phyloP scores from a whole-genome alignment of 92 coral and sea anemone genomes.

The Bergia puertoricense region DNA sequence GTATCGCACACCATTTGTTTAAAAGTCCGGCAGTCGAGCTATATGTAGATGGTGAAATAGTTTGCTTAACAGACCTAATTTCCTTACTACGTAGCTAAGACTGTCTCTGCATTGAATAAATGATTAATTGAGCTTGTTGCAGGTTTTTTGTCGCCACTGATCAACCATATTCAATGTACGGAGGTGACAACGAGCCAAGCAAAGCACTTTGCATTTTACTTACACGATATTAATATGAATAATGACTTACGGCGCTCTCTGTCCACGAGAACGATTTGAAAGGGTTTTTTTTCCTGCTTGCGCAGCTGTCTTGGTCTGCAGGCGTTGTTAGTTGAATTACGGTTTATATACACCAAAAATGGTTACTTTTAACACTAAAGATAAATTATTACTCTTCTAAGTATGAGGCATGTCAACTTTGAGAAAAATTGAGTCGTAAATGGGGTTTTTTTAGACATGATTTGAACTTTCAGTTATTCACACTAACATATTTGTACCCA shows the following conservation, averaged over 20 bases:
- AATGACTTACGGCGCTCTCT: neutral
- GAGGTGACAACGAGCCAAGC: too few relatives aligned
- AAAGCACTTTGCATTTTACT: neutral
- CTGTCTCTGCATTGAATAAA: neutral
- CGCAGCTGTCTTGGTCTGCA: neutral
- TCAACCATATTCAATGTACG: neutral
- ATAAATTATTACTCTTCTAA: neutral
- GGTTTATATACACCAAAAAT: neutral
- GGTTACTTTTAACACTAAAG: neutral
- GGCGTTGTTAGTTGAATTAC: neutral
- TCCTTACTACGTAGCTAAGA: neutral
- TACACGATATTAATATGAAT: neutral
- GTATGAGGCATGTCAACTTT: neutral
- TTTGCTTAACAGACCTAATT: neutral
- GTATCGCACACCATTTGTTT: neutral
- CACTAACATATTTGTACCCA: too few relatives aligned
- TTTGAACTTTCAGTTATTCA: neutral
- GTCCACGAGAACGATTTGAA: neutral
- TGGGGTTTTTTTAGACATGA: neutral
- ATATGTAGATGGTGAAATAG: neutral
- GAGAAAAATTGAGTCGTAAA: neutral
- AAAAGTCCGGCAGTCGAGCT: neutral
- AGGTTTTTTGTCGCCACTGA: neutral
- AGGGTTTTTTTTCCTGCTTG: neutral
- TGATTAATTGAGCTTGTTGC: neutral